phyloP scores from a whole-genome alignment of 2,888 invertebrate species.

The Arrhopalites spinosus region DNA sequence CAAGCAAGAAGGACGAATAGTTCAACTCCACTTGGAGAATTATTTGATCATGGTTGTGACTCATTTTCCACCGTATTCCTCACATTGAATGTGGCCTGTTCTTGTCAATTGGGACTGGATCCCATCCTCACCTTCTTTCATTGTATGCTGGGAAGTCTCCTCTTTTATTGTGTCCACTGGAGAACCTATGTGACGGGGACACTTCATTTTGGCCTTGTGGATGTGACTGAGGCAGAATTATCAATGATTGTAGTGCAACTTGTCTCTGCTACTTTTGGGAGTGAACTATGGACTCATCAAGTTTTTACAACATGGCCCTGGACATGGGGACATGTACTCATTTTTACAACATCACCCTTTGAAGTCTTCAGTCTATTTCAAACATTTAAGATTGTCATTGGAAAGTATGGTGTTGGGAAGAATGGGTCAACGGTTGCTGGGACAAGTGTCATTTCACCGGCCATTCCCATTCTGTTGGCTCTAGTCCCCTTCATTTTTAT shows the following conservation, averaged over 20 bases:
- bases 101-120: slow-evolving; percentile 71
- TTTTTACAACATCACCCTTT: slow-evolving; percentile 7
- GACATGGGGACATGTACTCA: slow-evolving; percentile 13
- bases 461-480: slow-evolving; percentile 89
- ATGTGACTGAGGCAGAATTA: slow-evolving; percentile 98
- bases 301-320: slow-evolving; percentile 60
- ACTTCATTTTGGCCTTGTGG: slow-evolving; percentile 84
- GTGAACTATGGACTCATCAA: slow-evolving; percentile 81
- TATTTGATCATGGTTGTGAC: slow-evolving; percentile 99
- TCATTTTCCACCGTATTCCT: slow-evolving; percentile 79
- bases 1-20: slow-evolving; percentile 94
- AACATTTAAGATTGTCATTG: slow-evolving; percentile 23
- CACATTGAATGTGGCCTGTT: slow-evolving; percentile 5
- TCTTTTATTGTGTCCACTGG: slow-evolving; percentile 99
- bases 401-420: slow-evolving; percentile 84
- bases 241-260: slow-evolving; percentile 87
- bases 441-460: slow-evolving; percentile 94
- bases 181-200: slow-evolving; percentile 97
- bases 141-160: slow-evolving; percentile 89
- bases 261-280: slow-evolving; percentile 83
- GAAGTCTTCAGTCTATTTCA: slow-evolving; percentile 21
- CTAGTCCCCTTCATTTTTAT: slow-evolving; percentile 90
- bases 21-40: slow-evolving; percentile 91
- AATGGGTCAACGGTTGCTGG: slow-evolving; percentile 96
- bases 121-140: slow-evolving; percentile 92